These are phyloP conservation scores for Labroides dimidiatus DNA, from an alignment of 2,797 vertebrate species.

Conservation along the genomic window DNA sequence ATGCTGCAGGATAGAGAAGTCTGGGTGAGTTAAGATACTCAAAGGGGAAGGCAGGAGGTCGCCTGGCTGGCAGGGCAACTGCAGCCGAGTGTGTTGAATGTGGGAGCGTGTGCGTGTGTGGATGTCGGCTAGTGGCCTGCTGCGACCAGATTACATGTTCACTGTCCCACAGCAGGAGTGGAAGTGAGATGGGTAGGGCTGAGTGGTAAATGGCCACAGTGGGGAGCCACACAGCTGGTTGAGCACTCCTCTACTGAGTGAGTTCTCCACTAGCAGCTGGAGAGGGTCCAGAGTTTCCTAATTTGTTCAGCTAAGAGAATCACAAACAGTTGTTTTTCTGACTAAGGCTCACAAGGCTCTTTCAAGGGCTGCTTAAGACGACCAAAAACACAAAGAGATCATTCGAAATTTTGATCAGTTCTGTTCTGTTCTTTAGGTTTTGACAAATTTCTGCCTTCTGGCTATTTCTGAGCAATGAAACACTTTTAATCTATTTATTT, in stretches of 20 bases:
- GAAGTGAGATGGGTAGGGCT: constrained; percentile 67
- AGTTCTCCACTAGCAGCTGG: constrained; percentile 41
- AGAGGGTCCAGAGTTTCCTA: constrained; percentile 38
- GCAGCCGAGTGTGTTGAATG: constrained; percentile 39
- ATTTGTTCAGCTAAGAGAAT: constrained; percentile 31
- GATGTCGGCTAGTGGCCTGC: constrained; percentile 59
- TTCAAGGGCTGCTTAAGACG: constrained; percentile 4
- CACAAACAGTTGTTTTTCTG: constrained; percentile 7
- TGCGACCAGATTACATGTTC: constrained; percentile 80
- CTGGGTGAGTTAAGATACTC: constrained; percentile 17
- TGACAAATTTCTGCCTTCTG: too few species aligned
- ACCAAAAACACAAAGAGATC: background rate
- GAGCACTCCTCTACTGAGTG: constrained; percentile 57
- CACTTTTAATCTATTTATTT: too few species aligned
- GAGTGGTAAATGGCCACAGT: constrained; percentile 75
- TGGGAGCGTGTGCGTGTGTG: constrained; percentile 36
- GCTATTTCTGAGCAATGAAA: too few species aligned
- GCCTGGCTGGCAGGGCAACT: constrained; percentile 44
- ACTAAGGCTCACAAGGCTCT: constrained; percentile 13
- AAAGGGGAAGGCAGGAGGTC: constrained; percentile 31
- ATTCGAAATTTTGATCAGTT: too few species aligned
- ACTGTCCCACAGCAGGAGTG: constrained; percentile 76
- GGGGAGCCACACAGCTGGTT: constrained; percentile 59
- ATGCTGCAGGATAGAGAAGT: constrained; percentile 1
- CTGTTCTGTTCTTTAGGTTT: too few species aligned